Base-by-base conservation (phyloP, 2,888 invertebrate species). In the Rambutsinella grinnellia region DNA sequence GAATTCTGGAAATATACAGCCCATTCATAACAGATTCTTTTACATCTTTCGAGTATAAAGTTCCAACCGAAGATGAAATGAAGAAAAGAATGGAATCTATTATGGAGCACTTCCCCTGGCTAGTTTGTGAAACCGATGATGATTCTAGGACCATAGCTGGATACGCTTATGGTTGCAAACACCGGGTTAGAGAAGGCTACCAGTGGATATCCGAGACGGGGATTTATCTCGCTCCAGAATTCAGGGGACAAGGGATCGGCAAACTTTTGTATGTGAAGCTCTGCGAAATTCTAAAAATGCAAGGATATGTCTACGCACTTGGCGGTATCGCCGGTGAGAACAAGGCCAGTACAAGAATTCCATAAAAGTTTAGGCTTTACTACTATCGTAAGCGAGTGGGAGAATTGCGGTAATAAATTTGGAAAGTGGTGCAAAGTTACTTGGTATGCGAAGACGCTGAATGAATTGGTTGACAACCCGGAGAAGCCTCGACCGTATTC, bases 361-460 rank as follows among this genome's bases (percentile, higher is more conserved):
- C 78, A 78, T 24, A 65, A 69, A 19, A 15, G 47, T 10, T 8
- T 65, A 1, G 78, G 78, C 0, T 78, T 78, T 36, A n/a, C n/a
- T n/a, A n/a, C n/a, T n/a, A n/a, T n/a, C n/a, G n/a, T n/a, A n/a
- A n/a, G n/a, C n/a, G n/a, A n/a, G 2, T 74, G 69, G 74, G 54
- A 69, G 63, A 74, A 72, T 28, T 54, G 24, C 21, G 78, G 65
- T n/a, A 65, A 68, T 28, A 78, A 78, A 27, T 78, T 78, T 61
- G 78, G 78, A 21, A 51, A 74, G 36, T 78, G 78, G 78, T 17
- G 19, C 5, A 60, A 69, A 56, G 65, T 74, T 2, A 1, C n/a
- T 17, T 74, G 69, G 69, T 78, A 74, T 51, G 8, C 24, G 0
- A 78, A 78, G 23, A 23, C 28, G 27, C 51, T 78, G n/a, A 62